A percentile compares a stretch with the other conserved stretches of the same genome.
Conservation (phyloP, 2,888 invertebrate species). For the Drosophila birchii region DNA sequence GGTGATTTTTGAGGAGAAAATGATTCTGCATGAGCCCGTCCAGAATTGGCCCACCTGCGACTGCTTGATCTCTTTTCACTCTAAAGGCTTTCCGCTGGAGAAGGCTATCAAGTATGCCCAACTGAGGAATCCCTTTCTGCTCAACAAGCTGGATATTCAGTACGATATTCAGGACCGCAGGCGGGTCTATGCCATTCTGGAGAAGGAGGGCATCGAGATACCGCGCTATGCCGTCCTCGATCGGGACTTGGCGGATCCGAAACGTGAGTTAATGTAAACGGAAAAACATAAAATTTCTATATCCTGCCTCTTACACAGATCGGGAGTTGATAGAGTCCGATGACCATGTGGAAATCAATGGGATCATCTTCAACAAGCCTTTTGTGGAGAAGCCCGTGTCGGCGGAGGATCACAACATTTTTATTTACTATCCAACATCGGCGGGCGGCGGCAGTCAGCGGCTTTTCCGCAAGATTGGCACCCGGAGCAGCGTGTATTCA, state of each 20-base stretch:
- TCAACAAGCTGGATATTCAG: constrained; percentile 99
- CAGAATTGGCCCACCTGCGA: constrained; percentile 99
- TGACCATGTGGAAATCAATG: constrained; percentile 98
- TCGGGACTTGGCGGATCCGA: constrained; percentile 95
- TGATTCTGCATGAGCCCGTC: constrained; percentile 97
- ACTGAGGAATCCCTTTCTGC: constrained; percentile 96
- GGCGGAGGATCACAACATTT: constrained; percentile 99
- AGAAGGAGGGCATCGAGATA: constrained; percentile 97
- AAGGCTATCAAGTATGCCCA: constrained; percentile 98
- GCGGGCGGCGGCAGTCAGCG: constrained; percentile 99
- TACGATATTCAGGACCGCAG: constrained; percentile 98
- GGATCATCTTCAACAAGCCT: constrained; percentile 97
- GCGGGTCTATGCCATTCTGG: constrained; percentile 97
- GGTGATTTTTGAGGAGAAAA: constrained; percentile 97
- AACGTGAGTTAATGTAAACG: constrained; percentile 87
- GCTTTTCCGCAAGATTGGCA: constrained; percentile 99
- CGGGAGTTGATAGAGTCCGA: constrained; percentile 97
- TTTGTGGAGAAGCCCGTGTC: constrained; percentile 99
- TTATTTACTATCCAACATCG: constrained; percentile 99
- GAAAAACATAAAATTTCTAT: neutral
- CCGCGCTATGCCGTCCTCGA: constrained; percentile 98
- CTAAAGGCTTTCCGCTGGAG: constrained; percentile 98
- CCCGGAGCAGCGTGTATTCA: constrained; percentile 99
- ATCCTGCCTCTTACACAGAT: constrained; percentile 86
- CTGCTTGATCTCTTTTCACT: constrained; percentile 98